phyloP scores from a whole-genome alignment of 2,888 invertebrate genomes.

The Heliconius erato region DNA sequence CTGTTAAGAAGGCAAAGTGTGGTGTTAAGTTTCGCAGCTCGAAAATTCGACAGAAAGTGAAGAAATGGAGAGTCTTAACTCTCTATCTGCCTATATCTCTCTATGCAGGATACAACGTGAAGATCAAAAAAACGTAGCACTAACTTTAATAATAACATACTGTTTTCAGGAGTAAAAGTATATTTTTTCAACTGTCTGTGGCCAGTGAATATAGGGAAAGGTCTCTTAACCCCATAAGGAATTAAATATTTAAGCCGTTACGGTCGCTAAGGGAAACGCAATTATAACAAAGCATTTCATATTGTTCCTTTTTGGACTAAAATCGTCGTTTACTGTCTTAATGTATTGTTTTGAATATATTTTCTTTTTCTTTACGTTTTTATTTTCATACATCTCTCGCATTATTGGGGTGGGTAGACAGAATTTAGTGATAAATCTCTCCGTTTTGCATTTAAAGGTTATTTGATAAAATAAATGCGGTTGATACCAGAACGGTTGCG shows the following conservation, averaged over 20 bases:
- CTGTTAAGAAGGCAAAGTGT: not conserved
- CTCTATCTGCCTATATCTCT: not conserved
- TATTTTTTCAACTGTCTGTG: not conserved
- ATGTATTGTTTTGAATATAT: not conserved
- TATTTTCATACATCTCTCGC: not conserved
- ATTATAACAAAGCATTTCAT: conserved; percentile 3
- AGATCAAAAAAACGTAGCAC: not conserved
- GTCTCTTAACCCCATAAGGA: not conserved
- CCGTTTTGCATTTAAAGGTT: too few relatives aligned
- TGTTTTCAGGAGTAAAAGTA: not conserved
- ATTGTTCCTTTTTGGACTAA: not conserved
- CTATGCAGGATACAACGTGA: not conserved
- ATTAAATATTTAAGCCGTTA: conserved; percentile 15
- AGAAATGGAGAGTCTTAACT: not conserved
- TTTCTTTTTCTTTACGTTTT: not conserved
- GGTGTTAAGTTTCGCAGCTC: not conserved
- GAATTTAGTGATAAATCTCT: too few relatives aligned
- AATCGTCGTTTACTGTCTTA: not conserved
- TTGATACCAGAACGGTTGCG: too few relatives aligned
- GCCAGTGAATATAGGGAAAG: not conserved
- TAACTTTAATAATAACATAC: not conserved
- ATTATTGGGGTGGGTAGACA: too few relatives aligned
- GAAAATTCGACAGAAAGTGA: not conserved
- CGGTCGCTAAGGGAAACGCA: conserved; percentile 7
- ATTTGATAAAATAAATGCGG: too few relatives aligned